Evolutionary conservation across 2,113 vertebrate species (phyloP), one percentile per base, ranked within the genome.

Genomic region (Phalacrocorax carbo): DNA sequence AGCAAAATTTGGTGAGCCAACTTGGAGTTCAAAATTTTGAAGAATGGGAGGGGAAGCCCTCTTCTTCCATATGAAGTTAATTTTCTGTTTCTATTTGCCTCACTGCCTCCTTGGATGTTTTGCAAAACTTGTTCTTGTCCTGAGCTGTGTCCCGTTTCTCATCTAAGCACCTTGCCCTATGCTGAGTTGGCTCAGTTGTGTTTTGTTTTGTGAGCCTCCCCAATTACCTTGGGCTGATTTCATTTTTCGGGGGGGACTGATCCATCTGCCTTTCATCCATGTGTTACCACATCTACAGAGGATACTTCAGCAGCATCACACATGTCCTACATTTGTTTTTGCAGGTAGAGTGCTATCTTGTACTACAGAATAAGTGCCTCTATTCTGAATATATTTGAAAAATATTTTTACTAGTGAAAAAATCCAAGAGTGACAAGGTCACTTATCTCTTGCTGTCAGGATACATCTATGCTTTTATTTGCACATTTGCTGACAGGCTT

Each of bases 211-310:
- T 8, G 2, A 62, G n/a, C 4, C 15, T 92, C 7, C 7, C 2
- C 2, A 1, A 71, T 66, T 83, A 76, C 23, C 9, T 54, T 57
- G 5, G 44, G 11, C 3, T 9, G 8, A 27, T 51, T 84, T 84
- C 4, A 13, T 30, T 30, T 10, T 3, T 29, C 5, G 11, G 10
- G 3, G 0, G 2, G 3, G 0, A 1, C 7, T 11, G 9, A 32
- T 65, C 7, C 16, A 26, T 25, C 22, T 60, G 9, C 26, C 10
- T 42, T 75, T 90, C 26, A 30, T 65, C 30, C 2, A 1, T 19
- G 10, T 36, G 10, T 44, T 73, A 48, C 21, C 8, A 26, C 12
- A 36, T 51, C 44, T 71, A 22, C 21, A 54, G 32, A 38, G 48
- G 36, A 44, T n/a, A 51, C 38, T 55, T 88, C 34, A 71, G 10